Base-by-base conservation (phyloP, 2,113 vertebrate species). In the Scomber scombrus region DNA sequence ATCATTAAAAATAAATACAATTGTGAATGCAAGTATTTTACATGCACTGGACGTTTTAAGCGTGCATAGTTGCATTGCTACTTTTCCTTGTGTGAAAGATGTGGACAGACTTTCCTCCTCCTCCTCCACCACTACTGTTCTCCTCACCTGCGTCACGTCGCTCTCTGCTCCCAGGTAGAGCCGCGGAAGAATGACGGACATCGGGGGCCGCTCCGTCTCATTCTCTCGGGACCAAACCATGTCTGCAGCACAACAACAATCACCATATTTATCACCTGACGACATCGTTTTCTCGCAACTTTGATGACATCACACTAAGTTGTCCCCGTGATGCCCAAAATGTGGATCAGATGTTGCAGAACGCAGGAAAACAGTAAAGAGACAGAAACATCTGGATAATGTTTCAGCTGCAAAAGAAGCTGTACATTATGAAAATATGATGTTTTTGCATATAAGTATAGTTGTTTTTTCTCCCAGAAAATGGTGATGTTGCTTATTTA, bases 91-190 rank as follows among this genome's bases (percentile, higher is more conserved):
- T 40, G 34, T 40, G 2, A 40, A 40, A 40, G 34, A 40, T 40
- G 2, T 40, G 34, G 34, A 40, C 9, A 40, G 34, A 8, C 34
- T 40, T 40, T 40, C 34, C 34, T 40, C 34, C 34, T 40, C 34
- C 34, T 9, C 34, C 31, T 6, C 31, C 34, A 1, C 34, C 9
- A 40, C 23, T 26, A 26, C 23, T 40, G 34, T 40, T 8, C 7
- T 43, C 16, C 31, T 49, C 73, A 94, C 95, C 94, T 96, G 94
- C 62, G 95, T 95, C 72, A 95, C 94, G 74, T 96, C 95, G 45
- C 89, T 92, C 90, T 96, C 94, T 26, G 95, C 95, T 78, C 95
- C 95, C n/a, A 96, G 93, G 87, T 95, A 96, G 60, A 96, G 93
- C 79, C 90, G 89, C 5, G 95, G 95, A 19, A 96, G 91, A 78